Evolutionary conservation across 2,797 vertebrate species (phyloP).

Genomic region (Coccyzus lansbergi): DNA sequence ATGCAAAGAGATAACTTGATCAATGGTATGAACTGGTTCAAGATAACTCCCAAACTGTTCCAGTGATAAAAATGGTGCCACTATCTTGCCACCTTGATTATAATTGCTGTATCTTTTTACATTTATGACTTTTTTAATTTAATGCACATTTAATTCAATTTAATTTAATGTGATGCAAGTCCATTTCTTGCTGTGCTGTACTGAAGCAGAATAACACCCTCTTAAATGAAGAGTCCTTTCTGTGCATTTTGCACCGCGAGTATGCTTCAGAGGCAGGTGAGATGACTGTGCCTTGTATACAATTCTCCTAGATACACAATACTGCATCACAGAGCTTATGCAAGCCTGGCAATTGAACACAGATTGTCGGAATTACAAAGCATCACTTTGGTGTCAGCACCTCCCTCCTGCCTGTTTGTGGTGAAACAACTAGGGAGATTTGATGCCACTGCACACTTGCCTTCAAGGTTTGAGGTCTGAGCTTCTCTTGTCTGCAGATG

Average conservation of each 20-base stretch:
- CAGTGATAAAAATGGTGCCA: background rate
- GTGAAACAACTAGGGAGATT: background rate
- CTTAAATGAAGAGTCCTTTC: background rate
- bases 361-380: background rate
- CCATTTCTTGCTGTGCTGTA: background rate
- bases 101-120: background rate
- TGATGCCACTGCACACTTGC: fast-evolving
- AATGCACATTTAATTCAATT: background rate
- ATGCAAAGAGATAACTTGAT: conserved; percentile 1
- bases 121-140: background rate
- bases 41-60: background rate
- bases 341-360: background rate
- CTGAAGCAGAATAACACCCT: background rate
- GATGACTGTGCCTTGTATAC: background rate
- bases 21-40: background rate
- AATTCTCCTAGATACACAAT: background rate
- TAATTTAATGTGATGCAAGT: background rate
- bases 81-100: background rate
- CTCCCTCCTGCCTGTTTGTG: background rate
- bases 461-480: background rate
- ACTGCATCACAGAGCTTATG: background rate
- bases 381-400: background rate
- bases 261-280: background rate
- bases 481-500: background rate
- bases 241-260: background rate